Evolutionary conservation across 2,113 vertebrate genomes (phyloP).

Genomic region (Alosa alosa): DNA sequence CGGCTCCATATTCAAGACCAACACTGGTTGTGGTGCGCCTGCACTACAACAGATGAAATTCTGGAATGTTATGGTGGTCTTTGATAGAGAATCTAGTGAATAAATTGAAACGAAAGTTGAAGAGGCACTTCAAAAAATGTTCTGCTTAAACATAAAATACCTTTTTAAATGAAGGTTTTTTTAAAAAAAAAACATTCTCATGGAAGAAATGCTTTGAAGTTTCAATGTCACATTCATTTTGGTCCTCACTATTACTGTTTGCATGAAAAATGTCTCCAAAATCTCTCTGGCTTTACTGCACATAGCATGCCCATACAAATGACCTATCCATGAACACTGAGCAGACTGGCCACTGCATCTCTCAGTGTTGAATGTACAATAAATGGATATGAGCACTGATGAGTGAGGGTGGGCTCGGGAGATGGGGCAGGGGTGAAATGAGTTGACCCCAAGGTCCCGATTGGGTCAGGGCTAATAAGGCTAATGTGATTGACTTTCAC

Average conservation of each 20-base stretch:
- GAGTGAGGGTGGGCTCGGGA: background rate
- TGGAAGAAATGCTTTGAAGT: background rate
- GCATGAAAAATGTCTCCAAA: background rate
- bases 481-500: conserved; percentile 27
- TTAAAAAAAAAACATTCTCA: background rate
- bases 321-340: background rate
- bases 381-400: background rate
- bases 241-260: background rate
- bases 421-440: background rate
- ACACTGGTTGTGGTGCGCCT: background rate
- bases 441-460: background rate
- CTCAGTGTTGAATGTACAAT: background rate
- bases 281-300: background rate
- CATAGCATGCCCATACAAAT: background rate
- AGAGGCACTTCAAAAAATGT: background rate
- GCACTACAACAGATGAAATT: background rate
- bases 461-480: background rate
- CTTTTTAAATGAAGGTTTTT: background rate
- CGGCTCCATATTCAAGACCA: background rate
- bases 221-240: background rate
- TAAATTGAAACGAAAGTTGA: background rate
- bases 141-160: background rate
- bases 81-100: background rate
- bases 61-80: no score
- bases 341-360: no score